A percentile compares a stretch with the other conserved stretches of the same genome.
These are phyloP conservation scores for Suncus etruscus DNA, from an alignment of 2,113 vertebrate species.

Conservation along the genomic window DNA sequence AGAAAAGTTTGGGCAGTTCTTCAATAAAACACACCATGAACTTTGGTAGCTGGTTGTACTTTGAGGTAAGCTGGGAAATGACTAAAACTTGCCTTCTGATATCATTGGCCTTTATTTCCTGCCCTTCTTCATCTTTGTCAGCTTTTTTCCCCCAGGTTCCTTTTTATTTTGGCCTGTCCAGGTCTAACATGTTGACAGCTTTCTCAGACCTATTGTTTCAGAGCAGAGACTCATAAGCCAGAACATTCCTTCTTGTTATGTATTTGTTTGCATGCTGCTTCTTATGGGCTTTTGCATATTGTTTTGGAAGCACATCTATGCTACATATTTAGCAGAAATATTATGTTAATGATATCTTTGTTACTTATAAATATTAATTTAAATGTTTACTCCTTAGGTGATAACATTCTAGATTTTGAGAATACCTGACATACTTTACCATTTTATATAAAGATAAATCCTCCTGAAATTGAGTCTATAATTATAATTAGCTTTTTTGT, in stretches of 20 bases:
- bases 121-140: not conserved
- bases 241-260: not conserved
- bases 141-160: not conserved
- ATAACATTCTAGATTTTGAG: not conserved
- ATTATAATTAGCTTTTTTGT: not conserved
- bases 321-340: constrained; percentile 18
- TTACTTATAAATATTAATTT: constrained; percentile 41
- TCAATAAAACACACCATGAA: not conserved
- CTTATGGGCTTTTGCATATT: not conserved
- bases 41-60: constrained; percentile 20
- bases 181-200: not conserved
- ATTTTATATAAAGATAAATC: not conserved
- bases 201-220: not conserved
- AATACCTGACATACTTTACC: not conserved
- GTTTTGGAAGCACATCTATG: not conserved
- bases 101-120: not conserved
- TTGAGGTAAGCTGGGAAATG: not conserved
- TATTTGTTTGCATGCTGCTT: not conserved
- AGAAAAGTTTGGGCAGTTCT: constrained; percentile 9
- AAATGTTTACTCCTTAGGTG: constrained; percentile 35
- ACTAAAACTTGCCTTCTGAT: not conserved
- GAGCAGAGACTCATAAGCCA: not conserved
- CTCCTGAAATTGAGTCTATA: not conserved
- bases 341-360: not conserved
- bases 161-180: not conserved